Evolutionary conservation across 2,797 vertebrate genomes (phyloP).

Genomic region (Ctenopoma multispine): DNA sequence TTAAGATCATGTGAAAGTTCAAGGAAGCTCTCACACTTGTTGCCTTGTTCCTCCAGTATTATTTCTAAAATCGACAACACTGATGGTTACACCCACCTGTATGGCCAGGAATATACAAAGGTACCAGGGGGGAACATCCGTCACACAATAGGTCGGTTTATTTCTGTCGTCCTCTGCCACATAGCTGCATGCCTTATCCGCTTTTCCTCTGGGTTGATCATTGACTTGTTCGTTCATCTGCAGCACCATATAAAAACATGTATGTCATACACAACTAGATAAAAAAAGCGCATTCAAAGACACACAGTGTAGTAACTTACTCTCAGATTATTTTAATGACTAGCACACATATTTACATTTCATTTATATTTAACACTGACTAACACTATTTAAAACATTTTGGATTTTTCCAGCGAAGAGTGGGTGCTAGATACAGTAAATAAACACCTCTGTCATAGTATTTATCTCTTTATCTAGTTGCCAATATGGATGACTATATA

Average conservation of each 20-base stretch:
- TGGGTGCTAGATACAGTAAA: neutral
- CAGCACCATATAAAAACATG: constrained; percentile 2
- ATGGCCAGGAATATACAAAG: constrained; percentile 91
- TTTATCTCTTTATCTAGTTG: neutral
- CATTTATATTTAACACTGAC: neutral
- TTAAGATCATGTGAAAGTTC: no score
- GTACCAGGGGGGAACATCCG: constrained; percentile 92
- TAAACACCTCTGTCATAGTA: neutral
- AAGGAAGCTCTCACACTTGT: no score
- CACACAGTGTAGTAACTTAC: neutral
- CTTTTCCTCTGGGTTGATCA: constrained; percentile 37
- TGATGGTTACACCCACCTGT: constrained; percentile 83
- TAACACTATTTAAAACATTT: no score
- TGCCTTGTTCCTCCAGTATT: no score
- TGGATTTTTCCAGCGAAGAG: no score
- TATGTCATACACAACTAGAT: neutral
- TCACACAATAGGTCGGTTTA: constrained; percentile 86
- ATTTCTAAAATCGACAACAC: neutral
- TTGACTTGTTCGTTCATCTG: constrained; percentile 78
- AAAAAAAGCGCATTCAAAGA: neutral
- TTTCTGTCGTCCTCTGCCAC: constrained; percentile 45
- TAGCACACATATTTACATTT: no score
- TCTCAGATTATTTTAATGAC: neutral
- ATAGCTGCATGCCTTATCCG: neutral
- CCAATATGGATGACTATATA: neutral